Evolutionary conservation across 2,888 invertebrate genomes (phyloP).

Genomic region (Tridacna crocea): DNA sequence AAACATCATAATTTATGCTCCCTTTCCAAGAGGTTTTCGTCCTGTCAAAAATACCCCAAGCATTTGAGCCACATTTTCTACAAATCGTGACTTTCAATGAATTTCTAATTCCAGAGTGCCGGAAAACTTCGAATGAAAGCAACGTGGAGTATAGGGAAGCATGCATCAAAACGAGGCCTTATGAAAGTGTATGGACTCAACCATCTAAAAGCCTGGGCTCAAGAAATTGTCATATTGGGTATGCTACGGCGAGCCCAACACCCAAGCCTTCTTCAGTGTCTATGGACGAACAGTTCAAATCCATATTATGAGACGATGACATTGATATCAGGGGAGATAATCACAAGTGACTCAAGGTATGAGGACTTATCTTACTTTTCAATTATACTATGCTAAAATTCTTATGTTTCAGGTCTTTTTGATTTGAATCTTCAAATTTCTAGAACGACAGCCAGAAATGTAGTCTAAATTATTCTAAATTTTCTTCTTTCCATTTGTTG

Average conservation of each 20-base stretch:
- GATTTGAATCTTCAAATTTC: no score
- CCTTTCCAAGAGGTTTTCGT: no score
- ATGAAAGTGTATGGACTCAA: conserved; percentile 77
- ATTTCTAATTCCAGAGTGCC: conserved; percentile 65
- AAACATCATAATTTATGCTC: no score
- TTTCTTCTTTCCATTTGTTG: no score
- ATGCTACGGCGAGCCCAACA: conserved; percentile 75
- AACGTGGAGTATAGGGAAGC: conserved; percentile 71
- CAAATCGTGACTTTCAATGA: no score
- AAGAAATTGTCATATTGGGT: conserved; percentile 80
- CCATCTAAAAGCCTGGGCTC: conserved; percentile 78
- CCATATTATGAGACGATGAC: conserved; percentile 80
- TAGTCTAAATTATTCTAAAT: no score
- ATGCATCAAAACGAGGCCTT: conserved; percentile 71
- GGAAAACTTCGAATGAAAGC: conserved; percentile 76
- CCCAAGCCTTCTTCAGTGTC: conserved; percentile 77
- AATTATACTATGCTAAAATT: no score
- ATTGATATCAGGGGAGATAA: conserved; percentile 77
- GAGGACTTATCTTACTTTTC: background rate
- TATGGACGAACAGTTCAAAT: conserved; percentile 79
- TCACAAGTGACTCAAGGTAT: conserved; percentile 78
- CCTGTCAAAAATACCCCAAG: no score
- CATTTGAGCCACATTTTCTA: no score
- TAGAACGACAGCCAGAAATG: no score
- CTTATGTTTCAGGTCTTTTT: no score